Evolutionary conservation across 2,113 vertebrate species (phyloP), one percentile per base, ranked within the genome.

Genomic region (Campylomormyrus tamandua): DNA sequence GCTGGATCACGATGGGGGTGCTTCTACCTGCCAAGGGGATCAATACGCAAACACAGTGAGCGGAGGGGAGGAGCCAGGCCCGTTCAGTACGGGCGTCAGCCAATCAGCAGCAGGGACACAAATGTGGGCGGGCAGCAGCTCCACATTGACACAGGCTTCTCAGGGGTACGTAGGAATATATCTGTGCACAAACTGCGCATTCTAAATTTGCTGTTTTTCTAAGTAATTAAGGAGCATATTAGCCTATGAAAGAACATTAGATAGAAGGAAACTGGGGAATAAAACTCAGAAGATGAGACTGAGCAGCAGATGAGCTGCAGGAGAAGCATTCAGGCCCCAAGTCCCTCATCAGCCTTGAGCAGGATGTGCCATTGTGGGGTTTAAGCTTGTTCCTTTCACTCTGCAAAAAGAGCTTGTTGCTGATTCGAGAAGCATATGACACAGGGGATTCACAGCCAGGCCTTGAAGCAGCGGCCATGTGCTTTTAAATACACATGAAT

Each of bases 1-100:
- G 94, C 92, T 94, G 94, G 93, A 92, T 94, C 92, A 90, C 92
- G 88, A 93, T 49, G 27, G 92, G 92, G 92, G 87, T 70, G 62
- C 42, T 87, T 87, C 70, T 90, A 89, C 91, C 95, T 95, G 7
- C 4, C 1, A 46, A 21, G 13, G 74, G 86, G 7, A 90, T 77
- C 27, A 85, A 48, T 4, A 88, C 5, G 2, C 15, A 19, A 86
- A 39, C 53, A 45, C 50, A 13, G 39, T 46, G 45, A 89, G 74
- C 49, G n/a, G 1, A 83, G 74, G 83, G 49, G 49, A 27, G 83
- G 83, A 50, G 9, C 46, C 46, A n/a, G 42, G 45, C 11, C 42
- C 58, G 27, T 3, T 49, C 83, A 31, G 48, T 11, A 11, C 31
- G 17, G 46, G 27, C 10, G 1, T 48, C 10, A 48, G 66, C 45